These are phyloP conservation scores for Campylomormyrus tamandua DNA, from an alignment of 2,113 vertebrate genomes.

Conservation along the genomic window DNA sequence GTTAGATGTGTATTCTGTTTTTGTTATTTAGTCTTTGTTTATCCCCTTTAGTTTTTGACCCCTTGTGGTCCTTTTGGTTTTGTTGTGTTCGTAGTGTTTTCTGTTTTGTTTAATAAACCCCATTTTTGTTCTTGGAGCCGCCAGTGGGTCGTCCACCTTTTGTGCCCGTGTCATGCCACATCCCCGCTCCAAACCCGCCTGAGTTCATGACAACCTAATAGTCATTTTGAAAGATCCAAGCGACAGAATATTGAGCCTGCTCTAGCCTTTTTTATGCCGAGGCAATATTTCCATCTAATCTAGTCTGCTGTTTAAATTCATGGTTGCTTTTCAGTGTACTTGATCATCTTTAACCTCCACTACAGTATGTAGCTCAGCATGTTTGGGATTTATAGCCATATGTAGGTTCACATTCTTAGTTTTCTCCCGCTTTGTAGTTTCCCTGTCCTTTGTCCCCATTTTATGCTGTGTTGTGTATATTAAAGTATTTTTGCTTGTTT, in stretches of 20 bases:
- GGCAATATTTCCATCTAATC: not conserved
- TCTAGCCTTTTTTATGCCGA: not conserved
- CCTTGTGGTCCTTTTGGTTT: too few relatives aligned
- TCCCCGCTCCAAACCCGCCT: too few relatives aligned
- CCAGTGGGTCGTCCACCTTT: too few relatives aligned
- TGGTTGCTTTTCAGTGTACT: not conserved
- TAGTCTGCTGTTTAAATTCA: not conserved
- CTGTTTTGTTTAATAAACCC: too few relatives aligned
- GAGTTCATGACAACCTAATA: too few relatives aligned
- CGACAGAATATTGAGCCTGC: not conserved
- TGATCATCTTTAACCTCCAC: not conserved
- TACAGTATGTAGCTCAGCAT: not conserved
- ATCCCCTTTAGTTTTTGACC: too few relatives aligned
- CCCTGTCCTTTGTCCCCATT: not conserved
- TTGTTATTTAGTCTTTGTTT: too few relatives aligned
- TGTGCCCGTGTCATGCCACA: too few relatives aligned
- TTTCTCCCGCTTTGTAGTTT: not conserved
- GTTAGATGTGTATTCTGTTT: too few relatives aligned
- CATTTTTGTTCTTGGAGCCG: too few relatives aligned
- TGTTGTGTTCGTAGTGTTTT: too few relatives aligned
- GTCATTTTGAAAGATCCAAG: not conserved
- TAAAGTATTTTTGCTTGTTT: not conserved
- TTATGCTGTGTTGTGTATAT: not conserved
- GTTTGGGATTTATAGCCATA: not conserved
- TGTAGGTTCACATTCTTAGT: not conserved